Evolutionary conservation across 2,113 vertebrate genomes (phyloP).

Genomic region (Oryzias curvinotus): DNA sequence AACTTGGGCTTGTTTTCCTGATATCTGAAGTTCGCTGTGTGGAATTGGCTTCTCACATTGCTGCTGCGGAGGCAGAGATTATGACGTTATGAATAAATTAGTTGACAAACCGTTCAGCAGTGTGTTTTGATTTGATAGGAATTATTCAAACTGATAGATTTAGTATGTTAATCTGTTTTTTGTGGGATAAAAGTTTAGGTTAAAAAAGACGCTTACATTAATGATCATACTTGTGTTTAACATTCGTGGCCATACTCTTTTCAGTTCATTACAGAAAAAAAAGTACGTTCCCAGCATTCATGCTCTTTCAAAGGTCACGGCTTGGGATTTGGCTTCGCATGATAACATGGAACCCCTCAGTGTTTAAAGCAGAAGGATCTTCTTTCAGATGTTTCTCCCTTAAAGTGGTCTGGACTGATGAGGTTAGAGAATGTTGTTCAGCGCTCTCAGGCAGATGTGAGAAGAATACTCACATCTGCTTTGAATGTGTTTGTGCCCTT

Average conservation of each 20-base stretch:
- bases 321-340: background rate
- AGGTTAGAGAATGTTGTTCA: slow-evolving; percentile 25
- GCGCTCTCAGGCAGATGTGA: slow-evolving; percentile 10
- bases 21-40: too few species aligned
- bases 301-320: background rate
- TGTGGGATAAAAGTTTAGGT: too few species aligned
- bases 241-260: background rate
- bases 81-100: too few species aligned
- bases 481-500: slow-evolving; percentile 7
- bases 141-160: too few species aligned
- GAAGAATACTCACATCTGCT: slow-evolving; percentile 14
- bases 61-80: too few species aligned
- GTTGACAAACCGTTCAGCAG: too few species aligned
- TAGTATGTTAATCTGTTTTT: too few species aligned
- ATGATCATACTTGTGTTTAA: background rate
- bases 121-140: too few species aligned
- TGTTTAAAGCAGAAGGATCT: slow-evolving; percentile 4
- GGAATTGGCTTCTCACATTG: too few species aligned
- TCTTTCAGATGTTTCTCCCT: slow-evolving; percentile 5
- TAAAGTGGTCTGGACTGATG: slow-evolving; percentile 14
- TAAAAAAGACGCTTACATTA: too few species aligned
- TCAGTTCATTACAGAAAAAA: background rate
- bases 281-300: slow-evolving; percentile 13
- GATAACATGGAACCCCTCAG: background rate
- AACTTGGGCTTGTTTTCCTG: too few species aligned